Conservation (phyloP, 2,888 invertebrate species). For the Palloptera scutellata region DNA sequence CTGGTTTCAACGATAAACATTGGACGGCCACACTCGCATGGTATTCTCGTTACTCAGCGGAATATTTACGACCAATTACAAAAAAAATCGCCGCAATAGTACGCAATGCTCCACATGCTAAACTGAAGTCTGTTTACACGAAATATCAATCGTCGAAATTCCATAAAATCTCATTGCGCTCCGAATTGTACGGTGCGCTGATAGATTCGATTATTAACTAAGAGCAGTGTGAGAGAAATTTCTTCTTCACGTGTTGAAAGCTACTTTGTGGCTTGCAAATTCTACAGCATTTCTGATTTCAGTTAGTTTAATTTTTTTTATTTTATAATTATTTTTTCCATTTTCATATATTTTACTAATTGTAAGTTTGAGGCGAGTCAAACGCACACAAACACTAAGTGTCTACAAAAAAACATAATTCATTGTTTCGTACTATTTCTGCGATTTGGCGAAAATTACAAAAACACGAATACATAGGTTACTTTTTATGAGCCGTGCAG, state of each 20-base stretch:
- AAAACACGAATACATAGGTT: constrained; percentile 1
- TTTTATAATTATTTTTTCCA: constrained; percentile 17
- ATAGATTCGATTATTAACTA: constrained; percentile 55
- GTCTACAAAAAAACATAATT: not conserved
- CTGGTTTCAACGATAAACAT: constrained; percentile 60
- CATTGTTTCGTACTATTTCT: constrained; percentile 13
- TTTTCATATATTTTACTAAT: constrained; percentile 26
- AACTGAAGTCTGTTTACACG: constrained; percentile 74
- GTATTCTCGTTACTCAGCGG: constrained; percentile 78
- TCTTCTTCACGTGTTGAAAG: not conserved
- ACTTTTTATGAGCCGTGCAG: no score
- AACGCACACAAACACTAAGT: no score
- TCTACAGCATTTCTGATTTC: not conserved
- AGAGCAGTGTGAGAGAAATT: constrained; percentile 20
- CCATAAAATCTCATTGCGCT: constrained; percentile 72
- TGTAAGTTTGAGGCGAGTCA: constrained; percentile 16
- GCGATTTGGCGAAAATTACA: constrained; percentile 21
- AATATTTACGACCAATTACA: constrained; percentile 75
- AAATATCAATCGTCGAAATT: constrained; percentile 72
- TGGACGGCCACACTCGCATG: constrained; percentile 81
- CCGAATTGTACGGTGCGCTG: constrained; percentile 66
- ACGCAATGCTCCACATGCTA: constrained; percentile 73
- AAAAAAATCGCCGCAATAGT: constrained; percentile 75
- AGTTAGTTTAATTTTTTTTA: constrained; percentile 36
- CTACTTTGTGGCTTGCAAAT: no score